These are phyloP conservation scores for Acronicta aceris DNA, from an alignment of 2,888 invertebrate species.

Conservation along the genomic window DNA sequence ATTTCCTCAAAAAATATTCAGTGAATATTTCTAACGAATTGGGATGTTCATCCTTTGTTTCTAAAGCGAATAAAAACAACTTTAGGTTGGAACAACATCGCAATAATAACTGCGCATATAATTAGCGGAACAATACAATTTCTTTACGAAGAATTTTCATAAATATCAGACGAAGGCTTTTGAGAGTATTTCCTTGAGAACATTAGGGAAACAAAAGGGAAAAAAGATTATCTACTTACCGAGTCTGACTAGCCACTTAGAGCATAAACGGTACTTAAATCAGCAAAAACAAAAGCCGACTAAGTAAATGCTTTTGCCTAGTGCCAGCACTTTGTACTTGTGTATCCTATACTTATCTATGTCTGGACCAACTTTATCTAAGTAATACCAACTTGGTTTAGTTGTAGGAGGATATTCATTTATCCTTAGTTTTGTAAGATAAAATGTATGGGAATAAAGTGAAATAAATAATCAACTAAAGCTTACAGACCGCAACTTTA, in stretches of 20 bases:
- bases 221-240: constrained; percentile 68
- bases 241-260: constrained; percentile 74
- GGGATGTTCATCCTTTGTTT: constrained; percentile 33
- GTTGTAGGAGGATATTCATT: constrained; percentile 29
- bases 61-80: constrained; percentile 24
- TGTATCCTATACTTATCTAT: constrained; percentile 60
- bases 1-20: constrained; percentile 1
- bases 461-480: background rate
- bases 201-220: constrained; percentile 61
- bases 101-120: constrained; percentile 47
- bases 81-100: constrained; percentile 29
- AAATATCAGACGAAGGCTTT: constrained; percentile 60
- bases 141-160: constrained; percentile 52
- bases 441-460: constrained; percentile 4
- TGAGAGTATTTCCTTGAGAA: constrained; percentile 56
- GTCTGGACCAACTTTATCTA: constrained; percentile 51
- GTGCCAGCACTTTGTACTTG: constrained; percentile 65
- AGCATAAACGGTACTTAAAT: constrained; percentile 75
- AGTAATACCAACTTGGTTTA: constrained; percentile 53
- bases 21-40: constrained; percentile 29
- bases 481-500: no score
- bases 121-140: constrained; percentile 55
- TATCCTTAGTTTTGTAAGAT: constrained; percentile 7
- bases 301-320: constrained; percentile 70
- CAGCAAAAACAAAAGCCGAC: constrained; percentile 78